Base-by-base conservation (phyloP, 23 tunicate species). In the Diplosoma virens region DNA sequence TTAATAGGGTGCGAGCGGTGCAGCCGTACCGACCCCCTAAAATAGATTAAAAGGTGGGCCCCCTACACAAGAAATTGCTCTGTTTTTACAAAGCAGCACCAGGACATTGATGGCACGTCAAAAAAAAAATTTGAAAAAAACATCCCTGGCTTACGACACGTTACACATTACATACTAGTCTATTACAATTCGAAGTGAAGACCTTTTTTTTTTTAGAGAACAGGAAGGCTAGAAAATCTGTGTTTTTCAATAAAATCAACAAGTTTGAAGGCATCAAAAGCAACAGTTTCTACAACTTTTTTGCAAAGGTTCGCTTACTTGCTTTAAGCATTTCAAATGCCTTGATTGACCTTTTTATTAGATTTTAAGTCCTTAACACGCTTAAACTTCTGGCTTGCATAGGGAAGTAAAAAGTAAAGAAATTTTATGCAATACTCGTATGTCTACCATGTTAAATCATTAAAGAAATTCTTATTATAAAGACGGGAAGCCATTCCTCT, bases 181-280 rank as follows among this genome's bases (percentile, higher is more conserved):
- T n/a, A n/a, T n/a, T n/a, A n/a, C n/a, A n/a, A n/a, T n/a, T n/a
- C n/a, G n/a, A n/a, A n/a, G n/a, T n/a, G n/a, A n/a, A n/a, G n/a
- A n/a, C n/a, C n/a, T n/a, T n/a, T n/a, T n/a, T n/a, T n/a, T n/a
- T n/a, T n/a, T n/a, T n/a, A n/a, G n/a, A n/a, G n/a, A n/a, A n/a
- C n/a, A n/a, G 73, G 73, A 66, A 66, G 47, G 73, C 73, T 7
- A 7, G 26, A 27, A 66, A 66, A 66, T 66, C n/a, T 66, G 47
- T 25, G 73, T 14, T 66, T 28, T 66, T 66, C 50, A 66, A 28
- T 66, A 30, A 66, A 29, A 48, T 66, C 17, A n/a, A 66, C 48
- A 23, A 25, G 52, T 9, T 28, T 28, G 29, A 66, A 66, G 47
- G 7, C 73, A 5, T 25, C 73, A 23, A 50, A 66, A 11, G 52